Base-by-base conservation (phyloP, 2,113 vertebrate species). In the Riparia riparia region DNA sequence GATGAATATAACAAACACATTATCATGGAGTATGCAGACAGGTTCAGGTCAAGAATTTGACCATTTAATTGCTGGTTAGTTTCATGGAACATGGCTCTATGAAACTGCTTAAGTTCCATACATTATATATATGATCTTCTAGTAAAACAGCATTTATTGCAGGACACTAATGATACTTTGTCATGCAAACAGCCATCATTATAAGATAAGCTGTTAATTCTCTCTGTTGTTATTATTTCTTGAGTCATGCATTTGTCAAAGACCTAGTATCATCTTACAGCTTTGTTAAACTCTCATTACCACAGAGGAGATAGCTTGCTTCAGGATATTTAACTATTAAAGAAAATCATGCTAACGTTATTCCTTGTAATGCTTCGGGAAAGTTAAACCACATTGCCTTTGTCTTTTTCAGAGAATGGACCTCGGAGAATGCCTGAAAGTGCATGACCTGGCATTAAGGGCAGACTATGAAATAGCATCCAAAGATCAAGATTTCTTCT, bases 391-490 rank as follows among this genome's bases (percentile, higher is more conserved):
- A 5, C n/a, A 58, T 80, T 57, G n/a, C 20, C 13, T 91, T 64
- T 96, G 31, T 89, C 12, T 72, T 81, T 95, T 95, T 49, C 95
- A 99, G 99, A 98, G 99, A 95, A 99, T 99, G 99, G 99, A 99
- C 97, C 98, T 99, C 96, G 99, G 99, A 95, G 99, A 99, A 96
- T 99, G 99, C 95, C 97, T 99, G 91, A 99, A 99, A 97, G 99
- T 99, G 66, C 99, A 99, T 73, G 99, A 99, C 97, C 97, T 99
- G 97, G 99, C 99, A 24, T 98, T 99, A 88, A 98, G 99, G 98
- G 99, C 99, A 64, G 99, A 99, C 97, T 99, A 98, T 89, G 99
- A 99, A 98, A 99, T 99, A 81, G 99, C 99, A 77, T 99, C 99
- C 68, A 99, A 99, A 97, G 98, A 99, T 94, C 99, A 99, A 94